Percentiles rank a stretch among this genome's conserved stretches.
These are phyloP conservation scores for Ladona fulva DNA, from an alignment of 1,140 invertebrate species.

Conservation along the genomic window DNA sequence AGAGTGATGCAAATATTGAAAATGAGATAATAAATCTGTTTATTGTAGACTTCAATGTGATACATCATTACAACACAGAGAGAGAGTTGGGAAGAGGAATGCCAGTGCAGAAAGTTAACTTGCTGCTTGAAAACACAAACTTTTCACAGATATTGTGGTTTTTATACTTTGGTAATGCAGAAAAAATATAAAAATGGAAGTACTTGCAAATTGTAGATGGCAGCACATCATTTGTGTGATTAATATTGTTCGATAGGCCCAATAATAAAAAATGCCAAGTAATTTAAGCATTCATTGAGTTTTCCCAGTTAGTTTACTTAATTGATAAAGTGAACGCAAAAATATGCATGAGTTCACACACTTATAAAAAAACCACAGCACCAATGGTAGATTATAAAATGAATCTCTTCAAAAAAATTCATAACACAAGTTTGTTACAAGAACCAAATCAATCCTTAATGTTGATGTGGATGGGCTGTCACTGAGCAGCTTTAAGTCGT, in stretches of 20 bases:
- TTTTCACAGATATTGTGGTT: too few relatives aligned
- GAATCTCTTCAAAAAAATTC: not conserved
- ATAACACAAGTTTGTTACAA: not conserved
- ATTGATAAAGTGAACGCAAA: not conserved
- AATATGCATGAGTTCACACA: slow-evolving; percentile 5
- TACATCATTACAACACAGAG: not conserved
- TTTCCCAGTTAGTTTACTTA: slow-evolving; percentile 6
- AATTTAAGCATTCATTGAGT: slow-evolving; percentile 10
- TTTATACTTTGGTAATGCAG: too few relatives aligned
- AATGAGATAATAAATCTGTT: not conserved
- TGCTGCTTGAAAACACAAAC: too few relatives aligned
- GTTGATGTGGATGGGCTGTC: not conserved
- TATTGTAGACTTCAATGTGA: not conserved
- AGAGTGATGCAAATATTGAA: not conserved
- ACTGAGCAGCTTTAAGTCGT: not conserved
- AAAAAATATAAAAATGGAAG: too few relatives aligned
- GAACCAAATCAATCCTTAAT: not conserved
- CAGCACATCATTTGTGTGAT: not conserved
- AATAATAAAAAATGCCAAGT: not conserved
- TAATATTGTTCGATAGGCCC: slow-evolving; percentile 5
- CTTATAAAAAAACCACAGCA: not conserved
- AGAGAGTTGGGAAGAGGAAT: not conserved
- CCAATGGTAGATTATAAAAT: slow-evolving; percentile 3
- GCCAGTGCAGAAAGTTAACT: not conserved
- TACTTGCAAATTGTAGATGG: not conserved